These are phyloP conservation scores for Cyclina sinensis DNA, from an alignment of 1,140 invertebrate genomes.

Conservation along the genomic window DNA sequence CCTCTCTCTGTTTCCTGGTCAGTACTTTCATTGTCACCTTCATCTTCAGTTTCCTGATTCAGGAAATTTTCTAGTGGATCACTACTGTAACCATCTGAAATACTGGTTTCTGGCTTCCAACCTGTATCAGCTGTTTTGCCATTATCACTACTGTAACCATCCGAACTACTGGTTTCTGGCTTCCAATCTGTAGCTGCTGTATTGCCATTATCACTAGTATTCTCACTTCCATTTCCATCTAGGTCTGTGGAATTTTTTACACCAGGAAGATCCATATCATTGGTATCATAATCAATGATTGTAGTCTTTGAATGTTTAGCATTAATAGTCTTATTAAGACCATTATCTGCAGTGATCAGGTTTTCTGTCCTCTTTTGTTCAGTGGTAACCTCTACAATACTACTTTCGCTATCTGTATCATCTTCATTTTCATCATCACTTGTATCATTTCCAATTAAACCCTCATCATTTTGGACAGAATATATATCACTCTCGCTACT, in stretches of 20 bases:
- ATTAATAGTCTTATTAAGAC: not conserved
- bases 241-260: no score
- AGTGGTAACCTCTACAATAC: not conserved
- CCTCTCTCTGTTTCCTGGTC: not conserved
- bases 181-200: no score
- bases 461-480: not conserved
- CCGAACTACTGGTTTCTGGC: no score
- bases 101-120: no score
- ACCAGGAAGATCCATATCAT: not conserved
- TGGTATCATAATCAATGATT: not conserved
- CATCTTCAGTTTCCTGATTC: conserved; percentile 20
- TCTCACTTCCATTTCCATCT: no score
- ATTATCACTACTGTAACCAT: no score
- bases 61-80: conserved; percentile 12
- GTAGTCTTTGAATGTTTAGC: no score
- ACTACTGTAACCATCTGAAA: not conserved
- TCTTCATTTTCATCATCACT: not conserved
- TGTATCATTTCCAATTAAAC: not conserved
- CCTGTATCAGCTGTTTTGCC: no score
- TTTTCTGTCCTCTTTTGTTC: not conserved
- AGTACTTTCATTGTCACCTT: not conserved
- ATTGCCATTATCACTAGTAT: no score
- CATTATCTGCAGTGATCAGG: not conserved
- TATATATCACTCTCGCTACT: not conserved
- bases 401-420: not conserved